Evolutionary conservation across 2,797 vertebrate species (phyloP).

Genomic region (Nannoperca australis): DNA sequence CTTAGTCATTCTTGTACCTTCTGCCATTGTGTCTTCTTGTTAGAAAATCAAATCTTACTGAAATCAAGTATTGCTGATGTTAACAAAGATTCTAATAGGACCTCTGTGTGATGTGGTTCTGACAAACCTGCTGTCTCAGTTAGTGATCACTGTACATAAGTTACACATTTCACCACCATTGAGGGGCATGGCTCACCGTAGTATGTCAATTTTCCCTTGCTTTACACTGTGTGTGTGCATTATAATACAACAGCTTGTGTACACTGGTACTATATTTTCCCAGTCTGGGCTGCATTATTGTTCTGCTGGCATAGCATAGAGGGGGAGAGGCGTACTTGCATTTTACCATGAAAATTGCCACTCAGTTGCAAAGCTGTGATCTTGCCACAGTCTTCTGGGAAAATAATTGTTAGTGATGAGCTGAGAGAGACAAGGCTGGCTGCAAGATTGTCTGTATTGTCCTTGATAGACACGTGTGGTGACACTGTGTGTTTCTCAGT

Average conservation of each 20-base stretch:
- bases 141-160: conserved; percentile 47
- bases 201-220: conserved; percentile 1
- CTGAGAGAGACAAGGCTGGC: conserved; percentile 18
- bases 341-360: conserved; percentile 30
- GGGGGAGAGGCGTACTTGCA: conserved; percentile 25
- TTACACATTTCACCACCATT: conserved; percentile 74
- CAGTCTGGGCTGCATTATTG: conserved; percentile 30
- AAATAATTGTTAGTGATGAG: conserved; percentile 19
- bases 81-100: not conserved
- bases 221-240: conserved; percentile 30
- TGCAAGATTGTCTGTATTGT: conserved; percentile 23
- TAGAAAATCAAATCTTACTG: not conserved
- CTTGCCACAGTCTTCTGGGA: not conserved
- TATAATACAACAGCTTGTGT: conserved; percentile 29
- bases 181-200: conserved; percentile 75
- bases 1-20: not conserved
- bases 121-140: conserved; percentile 5
- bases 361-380: conserved; percentile 31
- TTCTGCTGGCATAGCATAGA: conserved; percentile 27
- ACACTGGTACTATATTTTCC: not conserved
- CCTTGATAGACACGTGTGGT: conserved; percentile 16
- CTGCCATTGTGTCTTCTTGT: not conserved
- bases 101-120: not conserved
- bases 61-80: not conserved
- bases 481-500: conserved; percentile 32